Evolutionary conservation across 2,797 vertebrate species (phyloP), one percentile per base, ranked within the genome.

Genomic region (Gallirallus australis): DNA sequence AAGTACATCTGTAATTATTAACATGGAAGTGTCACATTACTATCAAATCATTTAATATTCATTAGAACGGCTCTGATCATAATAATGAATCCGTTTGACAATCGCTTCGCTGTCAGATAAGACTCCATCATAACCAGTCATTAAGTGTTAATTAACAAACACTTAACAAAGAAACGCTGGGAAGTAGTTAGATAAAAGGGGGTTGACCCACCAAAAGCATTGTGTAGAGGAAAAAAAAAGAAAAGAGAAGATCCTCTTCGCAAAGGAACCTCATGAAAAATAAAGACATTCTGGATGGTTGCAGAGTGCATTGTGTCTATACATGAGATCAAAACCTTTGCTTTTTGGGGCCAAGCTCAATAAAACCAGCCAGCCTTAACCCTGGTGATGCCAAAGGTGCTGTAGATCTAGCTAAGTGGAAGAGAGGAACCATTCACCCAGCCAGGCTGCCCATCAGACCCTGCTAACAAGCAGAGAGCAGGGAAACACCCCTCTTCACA

Each of bases 1-100:
- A 76, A 95, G 63, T 33, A 6, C 75, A 72, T 90, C 87, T 50
- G 50, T 81, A 93, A 96, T 95, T 94, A 91, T 89, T 88, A 95
- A 95, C 73, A 84, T 77, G 86, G 53, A 91, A 86, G 86, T 94
- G 89, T 91, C 95, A 89, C 75, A 86, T 94, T 86, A 82, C 93
- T 94, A 93, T 83, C 71, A 95, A 96, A 96, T 95, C 86, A 91
- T 95, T 94, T 94, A 84, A 89, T 79, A 96, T 94, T 92, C 95
- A 94, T 96, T 96, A 96, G 52, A 79, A 77, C 65, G 50, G 65
- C 83, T 95, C 66, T 60, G 82, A 93, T 94, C 87, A 70, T 95
- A 95, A 70, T 95, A 95, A 97, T 86, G 72, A 96, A 96, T 68
- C 76, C 20, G 0, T 87, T 93, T 60, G 77, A 78, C 96, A 95